These are phyloP conservation scores for Arothron firmamentum DNA, from an alignment of 2,113 vertebrate genomes.

Conservation along the genomic window DNA sequence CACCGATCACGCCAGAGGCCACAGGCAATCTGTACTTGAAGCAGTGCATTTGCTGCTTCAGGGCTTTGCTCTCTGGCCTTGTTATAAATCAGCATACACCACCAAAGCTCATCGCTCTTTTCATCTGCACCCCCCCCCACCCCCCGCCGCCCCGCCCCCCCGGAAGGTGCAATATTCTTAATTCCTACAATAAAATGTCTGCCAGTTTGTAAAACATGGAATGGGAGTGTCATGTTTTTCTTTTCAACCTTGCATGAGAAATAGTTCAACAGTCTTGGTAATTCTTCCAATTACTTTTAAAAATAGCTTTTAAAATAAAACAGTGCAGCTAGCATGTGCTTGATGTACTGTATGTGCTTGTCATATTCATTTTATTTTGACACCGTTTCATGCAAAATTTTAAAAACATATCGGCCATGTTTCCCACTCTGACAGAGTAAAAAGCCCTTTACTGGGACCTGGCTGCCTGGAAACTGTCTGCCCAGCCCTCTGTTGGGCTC, in stretches of 20 bases:
- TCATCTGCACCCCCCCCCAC: slow-evolving; percentile 14
- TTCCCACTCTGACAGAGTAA: slow-evolving; percentile 12
- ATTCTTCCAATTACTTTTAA: too few relatives aligned
- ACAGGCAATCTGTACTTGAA: slow-evolving; percentile 81
- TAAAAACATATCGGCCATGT: background rate
- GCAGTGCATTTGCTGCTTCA: slow-evolving; percentile 76
- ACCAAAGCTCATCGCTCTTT: slow-evolving; percentile 44
- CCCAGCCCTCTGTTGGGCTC: slow-evolving; percentile 53
- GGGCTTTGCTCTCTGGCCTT: slow-evolving; percentile 77
- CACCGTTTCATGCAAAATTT: background rate
- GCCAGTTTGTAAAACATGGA: background rate
- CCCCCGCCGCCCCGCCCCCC: too few relatives aligned
- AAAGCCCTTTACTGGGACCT: slow-evolving; percentile 44
- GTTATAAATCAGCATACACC: slow-evolving; percentile 78
- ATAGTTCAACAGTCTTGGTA: too few relatives aligned
- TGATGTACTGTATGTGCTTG: too few relatives aligned
- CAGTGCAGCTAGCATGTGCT: too few relatives aligned
- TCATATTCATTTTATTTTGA: background rate
- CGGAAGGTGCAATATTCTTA: slow-evolving; percentile 34
- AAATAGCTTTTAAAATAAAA: background rate
- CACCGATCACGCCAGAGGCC: slow-evolving; percentile 78
- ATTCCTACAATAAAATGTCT: slow-evolving; percentile 4
- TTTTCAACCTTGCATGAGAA: too few relatives aligned
- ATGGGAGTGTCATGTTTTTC: too few relatives aligned
- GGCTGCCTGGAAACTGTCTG: slow-evolving; percentile 25